Conservation (phyloP, 1,140 invertebrate species). For the Dreissena polymorpha region DNA sequence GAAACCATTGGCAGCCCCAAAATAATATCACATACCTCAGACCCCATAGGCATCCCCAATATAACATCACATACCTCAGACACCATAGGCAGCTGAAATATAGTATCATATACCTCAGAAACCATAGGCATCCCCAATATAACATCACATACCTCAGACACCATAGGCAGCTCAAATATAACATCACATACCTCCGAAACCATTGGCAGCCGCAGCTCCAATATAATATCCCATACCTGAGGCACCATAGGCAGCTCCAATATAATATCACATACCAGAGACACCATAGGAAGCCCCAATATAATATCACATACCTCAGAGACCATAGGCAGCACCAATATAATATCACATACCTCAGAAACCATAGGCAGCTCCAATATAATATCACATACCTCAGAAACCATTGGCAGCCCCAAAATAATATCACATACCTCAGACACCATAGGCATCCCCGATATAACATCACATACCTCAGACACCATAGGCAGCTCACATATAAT, state of each 20-base stretch:
- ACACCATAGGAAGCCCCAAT: conserved; percentile 70
- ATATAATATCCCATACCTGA: conserved; percentile 55
- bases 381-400: conserved; percentile 61
- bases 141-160: conserved; percentile 61
- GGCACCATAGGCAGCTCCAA: conserved; percentile 70
- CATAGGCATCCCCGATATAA: conserved; percentile 66
- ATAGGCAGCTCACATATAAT: conserved; percentile 64
- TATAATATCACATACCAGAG: conserved; percentile 58
- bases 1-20: conserved; percentile 70
- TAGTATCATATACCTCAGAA: conserved; percentile 59
- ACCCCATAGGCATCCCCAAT: conserved; percentile 69
- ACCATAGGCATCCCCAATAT: conserved; percentile 69
- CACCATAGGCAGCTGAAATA: conserved; percentile 65
- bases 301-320: conserved; percentile 60
- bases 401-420: conserved; percentile 68
- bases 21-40: conserved; percentile 59
- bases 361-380: conserved; percentile 69
- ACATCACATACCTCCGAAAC: conserved; percentile 62
- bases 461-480: conserved; percentile 63
- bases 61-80: conserved; percentile 60
- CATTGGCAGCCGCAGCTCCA: conserved; percentile 68
- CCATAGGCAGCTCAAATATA: conserved; percentile 68
- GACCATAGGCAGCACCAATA: conserved; percentile 65
- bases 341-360: conserved; percentile 60
- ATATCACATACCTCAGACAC: conserved; percentile 62